Conservation (phyloP, 1,140 invertebrate species). For the Plodia interpunctella region DNA sequence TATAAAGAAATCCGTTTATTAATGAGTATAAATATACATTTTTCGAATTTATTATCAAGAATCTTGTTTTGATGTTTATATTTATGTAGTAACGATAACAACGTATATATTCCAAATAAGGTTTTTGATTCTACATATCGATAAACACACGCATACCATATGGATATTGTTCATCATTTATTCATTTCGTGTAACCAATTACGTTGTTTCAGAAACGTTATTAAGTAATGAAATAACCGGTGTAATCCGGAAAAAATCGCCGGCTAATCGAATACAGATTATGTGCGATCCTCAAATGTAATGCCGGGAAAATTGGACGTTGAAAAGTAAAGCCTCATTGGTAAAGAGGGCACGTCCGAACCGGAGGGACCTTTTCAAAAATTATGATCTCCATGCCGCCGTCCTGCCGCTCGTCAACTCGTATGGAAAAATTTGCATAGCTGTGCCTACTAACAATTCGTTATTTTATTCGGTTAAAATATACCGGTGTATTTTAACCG, state of each 20-base stretch:
- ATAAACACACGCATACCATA: too few species aligned
- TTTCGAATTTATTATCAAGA: too few species aligned
- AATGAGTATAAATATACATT: too few species aligned
- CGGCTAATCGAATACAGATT: constrained; percentile 3
- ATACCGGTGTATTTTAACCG: too few species aligned
- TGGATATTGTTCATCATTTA: too few species aligned
- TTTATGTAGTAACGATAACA: too few species aligned
- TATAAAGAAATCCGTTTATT: too few species aligned
- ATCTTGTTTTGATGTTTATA: too few species aligned
- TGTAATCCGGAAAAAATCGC: constrained; percentile 8
- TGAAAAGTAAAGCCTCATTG: constrained; percentile 23
- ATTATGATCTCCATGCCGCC: constrained; percentile 52
- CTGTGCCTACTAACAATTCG: neutral
- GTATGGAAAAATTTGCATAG: neutral
- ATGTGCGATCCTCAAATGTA: constrained; percentile 7
- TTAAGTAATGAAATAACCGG: neutral
- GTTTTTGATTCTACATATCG: too few species aligned
- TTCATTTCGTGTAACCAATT: neutral
- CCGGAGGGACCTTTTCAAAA: constrained; percentile 50
- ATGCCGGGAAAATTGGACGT: constrained; percentile 8
- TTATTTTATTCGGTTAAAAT: too few species aligned
- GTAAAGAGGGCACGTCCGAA: constrained; percentile 38
- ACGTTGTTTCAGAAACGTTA: constrained; percentile 1
- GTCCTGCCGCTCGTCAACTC: constrained; percentile 32
- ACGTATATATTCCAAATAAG: too few species aligned